These are phyloP conservation scores for Oryzias dopingdopingensis DNA, from an alignment of 2,797 vertebrate genomes.

Conservation along the genomic window DNA sequence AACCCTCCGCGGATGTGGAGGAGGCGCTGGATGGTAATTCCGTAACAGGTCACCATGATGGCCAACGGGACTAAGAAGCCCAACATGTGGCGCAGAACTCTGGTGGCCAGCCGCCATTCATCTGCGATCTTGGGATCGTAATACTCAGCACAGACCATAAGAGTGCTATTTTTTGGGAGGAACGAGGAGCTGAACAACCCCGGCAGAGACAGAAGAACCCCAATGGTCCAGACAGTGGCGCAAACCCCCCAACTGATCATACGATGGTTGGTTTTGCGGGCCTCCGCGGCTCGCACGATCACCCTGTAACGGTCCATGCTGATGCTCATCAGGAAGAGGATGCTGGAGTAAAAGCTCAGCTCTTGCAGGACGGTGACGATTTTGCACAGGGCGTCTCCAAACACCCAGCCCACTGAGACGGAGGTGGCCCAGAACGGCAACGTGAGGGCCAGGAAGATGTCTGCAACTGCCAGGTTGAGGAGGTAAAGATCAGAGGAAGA, in stretches of 20 bases:
- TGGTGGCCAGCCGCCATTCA: slow-evolving; percentile 65
- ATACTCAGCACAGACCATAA: slow-evolving; percentile 36
- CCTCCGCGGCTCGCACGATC: slow-evolving; percentile 66
- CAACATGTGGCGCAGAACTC: slow-evolving; percentile 63
- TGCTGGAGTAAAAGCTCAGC: slow-evolving; percentile 76
- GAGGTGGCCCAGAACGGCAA: slow-evolving; percentile 74
- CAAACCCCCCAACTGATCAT: slow-evolving; percentile 56
- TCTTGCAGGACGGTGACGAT: slow-evolving; percentile 67
- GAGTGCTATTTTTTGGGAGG: rapidly evolving
- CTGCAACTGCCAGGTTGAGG: slow-evolving; percentile 67
- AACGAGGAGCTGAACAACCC: slow-evolving; percentile 47
- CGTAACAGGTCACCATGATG: slow-evolving; percentile 73
- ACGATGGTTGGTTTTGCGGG: slow-evolving; percentile 28
- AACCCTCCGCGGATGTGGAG: slow-evolving; percentile 60
- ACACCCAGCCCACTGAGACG: slow-evolving; percentile 64
- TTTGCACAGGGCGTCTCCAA: slow-evolving; percentile 72
- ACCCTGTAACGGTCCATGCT: slow-evolving; percentile 76
- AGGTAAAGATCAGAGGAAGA: slow-evolving; percentile 75
- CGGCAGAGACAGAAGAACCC: slow-evolving; percentile 59
- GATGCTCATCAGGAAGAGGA: slow-evolving; percentile 76
- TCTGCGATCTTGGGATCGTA: slow-evolving; percentile 43
- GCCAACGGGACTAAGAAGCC: slow-evolving; percentile 71
- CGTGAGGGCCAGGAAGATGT: slow-evolving; percentile 69
- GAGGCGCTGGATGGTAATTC: slow-evolving; percentile 66
- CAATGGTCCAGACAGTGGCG: slow-evolving; percentile 57